Conservation (phyloP, 2,113 vertebrate genomes). For the Asarcornis scutulata region DNA sequence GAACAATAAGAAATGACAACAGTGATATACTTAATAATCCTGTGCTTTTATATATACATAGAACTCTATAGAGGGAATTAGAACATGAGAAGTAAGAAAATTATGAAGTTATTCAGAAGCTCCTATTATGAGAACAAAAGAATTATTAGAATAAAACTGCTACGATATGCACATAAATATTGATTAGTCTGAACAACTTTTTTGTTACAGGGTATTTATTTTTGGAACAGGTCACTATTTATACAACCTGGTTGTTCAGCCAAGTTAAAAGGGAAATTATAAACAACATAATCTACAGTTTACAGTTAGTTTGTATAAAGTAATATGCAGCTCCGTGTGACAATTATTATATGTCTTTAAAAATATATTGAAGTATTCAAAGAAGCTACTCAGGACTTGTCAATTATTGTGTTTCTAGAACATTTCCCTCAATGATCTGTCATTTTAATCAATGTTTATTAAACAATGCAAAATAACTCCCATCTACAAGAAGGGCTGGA, state of each 20-base stretch:
- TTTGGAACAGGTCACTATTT: not conserved
- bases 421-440: not conserved
- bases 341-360: not conserved
- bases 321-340: not conserved
- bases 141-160: not conserved
- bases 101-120: not conserved
- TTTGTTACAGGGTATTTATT: not conserved
- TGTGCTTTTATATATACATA: not conserved
- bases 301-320: not conserved
- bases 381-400: not conserved
- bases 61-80: not conserved
- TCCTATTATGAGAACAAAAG: not conserved
- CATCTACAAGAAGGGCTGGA: no score
- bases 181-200: not conserved
- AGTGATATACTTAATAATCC: not conserved
- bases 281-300: not conserved
- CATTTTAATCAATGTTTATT: not conserved
- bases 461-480: not conserved
- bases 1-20: not conserved
- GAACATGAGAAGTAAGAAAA: not conserved
- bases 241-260: not conserved
- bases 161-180: not conserved
- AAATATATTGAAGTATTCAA: not conserved
- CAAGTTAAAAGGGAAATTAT: not conserved
- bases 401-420: not conserved